A percentile compares a stretch with the other conserved stretches of the same genome.
Conservation (phyloP, 2,797 vertebrate species). For the Hippopotamyrus pictus region DNA sequence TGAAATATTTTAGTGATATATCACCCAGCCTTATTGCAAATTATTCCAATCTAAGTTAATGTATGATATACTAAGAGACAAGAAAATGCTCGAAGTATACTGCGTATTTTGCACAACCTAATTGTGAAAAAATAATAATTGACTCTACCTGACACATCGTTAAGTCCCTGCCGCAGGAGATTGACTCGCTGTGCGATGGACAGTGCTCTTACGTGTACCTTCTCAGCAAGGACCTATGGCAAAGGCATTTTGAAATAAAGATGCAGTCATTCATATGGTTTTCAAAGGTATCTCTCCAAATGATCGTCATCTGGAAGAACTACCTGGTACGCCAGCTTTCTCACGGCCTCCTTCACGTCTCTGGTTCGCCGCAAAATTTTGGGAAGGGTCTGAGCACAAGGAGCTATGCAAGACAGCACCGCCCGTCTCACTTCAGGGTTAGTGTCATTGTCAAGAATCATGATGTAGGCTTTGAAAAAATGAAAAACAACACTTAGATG, state of each 20-base stretch:
- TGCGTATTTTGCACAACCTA: background rate
- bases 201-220: constrained; percentile 84
- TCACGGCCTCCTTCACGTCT: constrained; percentile 84
- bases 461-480: constrained; percentile 69
- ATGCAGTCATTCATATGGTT: background rate
- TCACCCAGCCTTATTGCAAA: background rate
- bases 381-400: constrained; percentile 74
- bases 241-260: background rate
- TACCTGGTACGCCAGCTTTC: constrained; percentile 89
- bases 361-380: constrained; percentile 81
- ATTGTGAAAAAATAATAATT: background rate
- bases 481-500: background rate
- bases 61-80: background rate
- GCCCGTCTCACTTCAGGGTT: constrained; percentile 87
- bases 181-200: constrained; percentile 89
- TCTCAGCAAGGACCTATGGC: constrained; percentile 83
- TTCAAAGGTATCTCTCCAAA: background rate
- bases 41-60: background rate
- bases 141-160: constrained; percentile 78
- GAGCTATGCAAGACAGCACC: constrained; percentile 87
- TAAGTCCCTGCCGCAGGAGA: constrained; percentile 83
- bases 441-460: constrained; percentile 81
- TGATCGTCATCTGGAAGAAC: background rate
- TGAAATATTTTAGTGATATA: background rate
- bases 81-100: background rate